Percentiles rank a stretch among this genome's conserved stretches.
These are phyloP conservation scores for Hypercompe scribonia DNA, from an alignment of 2,888 invertebrate genomes.

Conservation along the genomic window DNA sequence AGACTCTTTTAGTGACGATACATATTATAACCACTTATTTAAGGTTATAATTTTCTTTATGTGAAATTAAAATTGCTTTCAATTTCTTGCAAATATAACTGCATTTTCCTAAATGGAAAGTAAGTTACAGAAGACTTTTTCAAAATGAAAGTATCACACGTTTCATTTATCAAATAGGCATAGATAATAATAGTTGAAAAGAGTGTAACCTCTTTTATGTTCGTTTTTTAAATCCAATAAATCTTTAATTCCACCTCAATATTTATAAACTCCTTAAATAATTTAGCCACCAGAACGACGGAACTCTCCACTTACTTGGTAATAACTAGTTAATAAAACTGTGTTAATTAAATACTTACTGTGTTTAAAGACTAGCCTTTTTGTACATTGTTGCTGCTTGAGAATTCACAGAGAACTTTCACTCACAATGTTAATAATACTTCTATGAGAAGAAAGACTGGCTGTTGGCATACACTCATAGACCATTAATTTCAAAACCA, in stretches of 20 bases:
- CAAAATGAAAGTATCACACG: not conserved
- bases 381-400: slow-evolving; percentile 9
- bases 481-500: slow-evolving; percentile 32
- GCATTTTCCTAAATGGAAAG: too few relatives aligned
- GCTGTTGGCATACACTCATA: slow-evolving; percentile 5
- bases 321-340: slow-evolving; percentile 26
- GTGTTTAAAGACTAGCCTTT: slow-evolving; percentile 7
- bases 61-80: too few relatives aligned
- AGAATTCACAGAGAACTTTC: slow-evolving; percentile 34
- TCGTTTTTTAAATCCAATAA: not conserved
- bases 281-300: not conserved
- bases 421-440: slow-evolving; percentile 25
- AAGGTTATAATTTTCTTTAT: too few relatives aligned
- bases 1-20: too few relatives aligned
- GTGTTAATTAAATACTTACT: slow-evolving; percentile 25
- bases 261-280: too few relatives aligned
- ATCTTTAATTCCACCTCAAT: not conserved
- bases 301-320: slow-evolving; percentile 31
- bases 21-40: too few relatives aligned
- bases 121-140: too few relatives aligned
- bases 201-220: not conserved
- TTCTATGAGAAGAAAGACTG: slow-evolving; percentile 14
- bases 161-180: not conserved
- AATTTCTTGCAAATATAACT: too few relatives aligned
- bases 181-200: not conserved